Conservation (phyloP, 2,797 vertebrate species). For the Mormyrus proboscirostris region DNA sequence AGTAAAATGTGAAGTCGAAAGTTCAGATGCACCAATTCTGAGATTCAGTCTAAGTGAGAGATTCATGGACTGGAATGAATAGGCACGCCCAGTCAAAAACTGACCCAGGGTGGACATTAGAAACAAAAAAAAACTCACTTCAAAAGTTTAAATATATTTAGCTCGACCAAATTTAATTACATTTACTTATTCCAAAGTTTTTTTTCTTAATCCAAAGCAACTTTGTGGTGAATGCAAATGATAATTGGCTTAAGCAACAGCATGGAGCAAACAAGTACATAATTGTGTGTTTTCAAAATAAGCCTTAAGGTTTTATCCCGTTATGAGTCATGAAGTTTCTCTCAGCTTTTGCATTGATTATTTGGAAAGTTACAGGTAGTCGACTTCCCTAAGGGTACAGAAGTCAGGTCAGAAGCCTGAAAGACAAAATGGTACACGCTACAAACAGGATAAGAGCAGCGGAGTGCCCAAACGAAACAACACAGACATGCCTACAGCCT, state of each 20-base stretch:
- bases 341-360: background rate
- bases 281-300: background rate
- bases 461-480: background rate
- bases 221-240: background rate
- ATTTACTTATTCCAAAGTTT: background rate
- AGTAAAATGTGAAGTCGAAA: background rate
- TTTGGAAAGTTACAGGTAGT: background rate
- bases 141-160: background rate
- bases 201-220: background rate
- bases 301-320: background rate
- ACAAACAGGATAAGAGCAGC: background rate
- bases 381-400: background rate
- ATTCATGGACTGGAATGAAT: background rate
- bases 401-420: background rate
- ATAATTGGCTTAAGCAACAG: constrained; percentile 3
- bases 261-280: background rate
- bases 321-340: background rate
- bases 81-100: background rate
- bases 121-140: background rate
- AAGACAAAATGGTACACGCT: background rate
- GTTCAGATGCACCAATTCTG: background rate
- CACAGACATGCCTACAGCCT: background rate
- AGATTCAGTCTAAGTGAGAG: background rate
- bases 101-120: background rate
- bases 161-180: background rate